Evolutionary conservation across 2,888 invertebrate genomes (phyloP), one percentile per base, ranked within the genome.

Genomic region (Lypha dubia): DNA sequence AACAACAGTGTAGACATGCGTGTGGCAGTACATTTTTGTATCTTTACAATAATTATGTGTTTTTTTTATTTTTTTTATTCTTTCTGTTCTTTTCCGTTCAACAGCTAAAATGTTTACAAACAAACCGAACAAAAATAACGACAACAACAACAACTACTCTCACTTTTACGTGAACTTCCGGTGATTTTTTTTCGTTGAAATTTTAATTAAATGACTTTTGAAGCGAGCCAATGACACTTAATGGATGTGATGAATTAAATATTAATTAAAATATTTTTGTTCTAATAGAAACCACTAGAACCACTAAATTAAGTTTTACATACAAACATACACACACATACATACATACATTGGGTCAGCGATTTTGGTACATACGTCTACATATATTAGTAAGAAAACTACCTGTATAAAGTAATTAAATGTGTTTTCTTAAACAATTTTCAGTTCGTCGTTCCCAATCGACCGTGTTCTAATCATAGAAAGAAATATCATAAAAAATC

Each of bases 101-200:
- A 58, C 65, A 56, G 17, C 17, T 32, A 22, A 79, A 79, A 46
- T 63, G 44, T 73, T 60, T 68, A 68, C 49, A 60, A 60, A 68
- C 24, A 68, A 46, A 28, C 32, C 15, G 0, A 76, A 56, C 24
- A 32, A 22, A 1, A 28, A 56, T 17, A 63, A 75, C 49, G 60
- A n/a, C n/a, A 76, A 56, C 24, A 32, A 22, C 1, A 28, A 56
- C 13, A 63, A 75, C 49, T 60, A 77, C 76, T 68, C 22, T 77
- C 24, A 49, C 49, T 77, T 77, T 77, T 77, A 68, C 68, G 51
- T 24, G 20, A 60, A 77, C 77, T 68, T 77, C 68, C 77, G 76
- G 28, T 60, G 20, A 13, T 46, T 49, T 56, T 46, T 3, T 56
- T 38, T 46, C 6, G 38, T 63, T 44, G 20, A 22, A 28, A 11